A percentile compares a stretch with the other conserved stretches of the same genome.
These are phyloP conservation scores for Syrrhaptes paradoxus DNA, from an alignment of 2,113 vertebrate species.

Conservation along the genomic window DNA sequence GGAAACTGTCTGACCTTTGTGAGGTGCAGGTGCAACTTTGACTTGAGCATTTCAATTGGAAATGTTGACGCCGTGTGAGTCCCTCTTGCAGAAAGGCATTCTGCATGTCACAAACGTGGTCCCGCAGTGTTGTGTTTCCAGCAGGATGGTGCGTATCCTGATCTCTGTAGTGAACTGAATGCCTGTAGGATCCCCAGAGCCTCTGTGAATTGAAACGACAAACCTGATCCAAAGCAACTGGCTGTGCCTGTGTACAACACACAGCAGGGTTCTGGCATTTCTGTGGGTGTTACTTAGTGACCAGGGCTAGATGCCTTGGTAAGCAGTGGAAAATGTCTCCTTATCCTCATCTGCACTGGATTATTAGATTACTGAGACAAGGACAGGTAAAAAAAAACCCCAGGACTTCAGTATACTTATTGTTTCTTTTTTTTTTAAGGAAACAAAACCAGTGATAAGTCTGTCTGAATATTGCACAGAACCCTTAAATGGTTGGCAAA, in stretches of 20 bases:
- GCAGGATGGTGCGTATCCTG: background rate
- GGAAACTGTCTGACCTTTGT: background rate
- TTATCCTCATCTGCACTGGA: background rate
- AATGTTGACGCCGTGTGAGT: background rate
- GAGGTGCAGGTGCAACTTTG: background rate
- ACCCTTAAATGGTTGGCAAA: background rate
- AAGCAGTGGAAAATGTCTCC: background rate
- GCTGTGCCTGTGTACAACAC: background rate
- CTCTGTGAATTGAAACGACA: background rate
- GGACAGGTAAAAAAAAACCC: background rate
- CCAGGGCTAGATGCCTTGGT: background rate
- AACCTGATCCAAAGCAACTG: background rate
- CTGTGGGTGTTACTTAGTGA: background rate
- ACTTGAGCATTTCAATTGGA: background rate
- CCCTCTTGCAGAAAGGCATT: background rate
- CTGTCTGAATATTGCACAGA: background rate
- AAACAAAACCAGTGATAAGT: background rate
- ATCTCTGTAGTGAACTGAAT: background rate
- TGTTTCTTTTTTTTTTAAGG: background rate
- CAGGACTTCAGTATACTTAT: background rate
- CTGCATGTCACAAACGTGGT: background rate
- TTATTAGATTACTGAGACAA: background rate
- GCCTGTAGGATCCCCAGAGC: background rate
- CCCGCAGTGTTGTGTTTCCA: background rate
- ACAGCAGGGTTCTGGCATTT: background rate